Evolutionary conservation across 2,888 invertebrate species (phyloP), one percentile per base, ranked within the genome.

Genomic region (Apamea monoglypha): DNA sequence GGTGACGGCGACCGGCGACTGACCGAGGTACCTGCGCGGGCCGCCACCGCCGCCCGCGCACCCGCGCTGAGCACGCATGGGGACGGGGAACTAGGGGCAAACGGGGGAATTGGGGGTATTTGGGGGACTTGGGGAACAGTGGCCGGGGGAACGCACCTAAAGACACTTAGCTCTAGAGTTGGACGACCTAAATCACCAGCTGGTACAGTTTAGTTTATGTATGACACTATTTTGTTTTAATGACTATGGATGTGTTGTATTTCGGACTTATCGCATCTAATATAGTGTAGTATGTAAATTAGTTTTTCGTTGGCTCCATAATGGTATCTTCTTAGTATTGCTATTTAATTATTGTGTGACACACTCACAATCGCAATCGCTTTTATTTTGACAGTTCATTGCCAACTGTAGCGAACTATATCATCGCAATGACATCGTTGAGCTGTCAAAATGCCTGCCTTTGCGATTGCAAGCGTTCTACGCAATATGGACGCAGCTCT

Each of bases 1-100:
- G 86, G 97, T 97, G 93, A 97, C 97, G 1, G 97, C 97, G 76
- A 97, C 97, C 84, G 97, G 97, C 63, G 97, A 97, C 97, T 97
- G 97, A 97, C 97, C 97, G 92, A 92, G 95, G 91, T 94, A 97
- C 93, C 97, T 97, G 97, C 96, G 97, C 94, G 96, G 95, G 95
- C 96, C 95, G 80, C 96, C 94, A 72, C 91, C 94, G 80, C 92
- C 95, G 94, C 96, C 96, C 91, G 95, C 96, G 94, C 96, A 91
- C 87, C 94, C 94, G 91, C 94, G 93, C 88, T 95, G 93, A 94
- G 89, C 92, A 90, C 91, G 87, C 86, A 84, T 82, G 83, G 69
- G 82, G 79, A 86, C 83, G 86, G 87, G 72, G 82, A 56, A 71
- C n/a, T 70, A 69, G 84, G 83, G 66, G 81, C 53, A 72, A 72